phyloP scores from a whole-genome alignment of 2,113 vertebrate genomes.

The Cavia porcellus region DNA sequence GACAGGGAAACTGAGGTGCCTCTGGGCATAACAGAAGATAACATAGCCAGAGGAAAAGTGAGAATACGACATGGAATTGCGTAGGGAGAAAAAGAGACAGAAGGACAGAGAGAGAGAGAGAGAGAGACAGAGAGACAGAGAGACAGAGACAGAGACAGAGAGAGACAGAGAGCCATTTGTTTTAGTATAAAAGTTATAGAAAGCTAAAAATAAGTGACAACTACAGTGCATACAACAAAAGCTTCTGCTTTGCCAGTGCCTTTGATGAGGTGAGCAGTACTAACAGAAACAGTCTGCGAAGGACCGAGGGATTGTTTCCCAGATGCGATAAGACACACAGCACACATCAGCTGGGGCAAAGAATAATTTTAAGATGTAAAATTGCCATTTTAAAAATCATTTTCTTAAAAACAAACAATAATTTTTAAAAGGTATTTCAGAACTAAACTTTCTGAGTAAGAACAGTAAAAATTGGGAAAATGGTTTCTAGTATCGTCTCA shows the following conservation, averaged over 20 bases:
- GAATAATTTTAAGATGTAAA: neutral
- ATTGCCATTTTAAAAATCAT: neutral
- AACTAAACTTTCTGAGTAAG: neutral
- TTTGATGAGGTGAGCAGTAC: neutral
- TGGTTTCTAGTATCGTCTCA: neutral
- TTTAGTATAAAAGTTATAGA: neutral
- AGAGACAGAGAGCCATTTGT: neutral
- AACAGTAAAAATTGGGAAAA: neutral
- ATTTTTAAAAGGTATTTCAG: neutral
- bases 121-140: neutral
- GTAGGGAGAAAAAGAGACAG: neutral
- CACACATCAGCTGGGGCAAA: neutral
- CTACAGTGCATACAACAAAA: neutral
- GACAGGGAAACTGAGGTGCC: neutral
- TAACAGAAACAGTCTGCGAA: neutral
- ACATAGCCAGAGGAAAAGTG: neutral
- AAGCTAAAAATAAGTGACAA: slow-evolving; percentile 18
- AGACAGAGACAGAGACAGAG: neutral
- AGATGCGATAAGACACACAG: neutral
- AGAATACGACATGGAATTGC: neutral
- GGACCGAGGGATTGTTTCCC: neutral
- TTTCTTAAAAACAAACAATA: neutral
- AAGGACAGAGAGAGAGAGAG: neutral
- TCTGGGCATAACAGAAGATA: slow-evolving; percentile 11
- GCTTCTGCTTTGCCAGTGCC: neutral